A percentile compares a stretch with the other conserved stretches of the same genome.
These are phyloP conservation scores for Eptesicus fuscus DNA, from an alignment of 2,113 vertebrate genomes.

Conservation along the genomic window DNA sequence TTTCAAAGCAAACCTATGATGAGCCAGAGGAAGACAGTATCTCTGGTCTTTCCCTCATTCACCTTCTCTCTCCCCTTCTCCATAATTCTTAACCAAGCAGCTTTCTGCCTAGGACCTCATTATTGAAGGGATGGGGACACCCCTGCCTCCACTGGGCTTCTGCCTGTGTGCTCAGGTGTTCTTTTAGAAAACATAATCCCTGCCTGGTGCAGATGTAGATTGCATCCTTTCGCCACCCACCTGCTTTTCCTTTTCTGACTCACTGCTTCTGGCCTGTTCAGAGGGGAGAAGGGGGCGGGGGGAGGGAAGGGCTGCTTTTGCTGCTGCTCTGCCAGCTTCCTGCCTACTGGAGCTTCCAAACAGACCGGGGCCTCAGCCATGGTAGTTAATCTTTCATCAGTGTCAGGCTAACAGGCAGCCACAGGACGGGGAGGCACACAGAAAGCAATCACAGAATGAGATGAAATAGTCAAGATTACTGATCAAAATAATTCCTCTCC, in stretches of 20 bases:
- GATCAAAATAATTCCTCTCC: constrained; percentile 38
- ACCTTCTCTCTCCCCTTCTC: background rate
- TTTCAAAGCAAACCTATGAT: background rate
- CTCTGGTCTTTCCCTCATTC: background rate
- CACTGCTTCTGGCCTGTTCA: constrained; percentile 30
- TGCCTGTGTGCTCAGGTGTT: constrained; percentile 41
- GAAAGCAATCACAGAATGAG: constrained; percentile 22
- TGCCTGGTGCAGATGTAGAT: constrained; percentile 46
- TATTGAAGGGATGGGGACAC: background rate
- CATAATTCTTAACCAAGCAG: background rate
- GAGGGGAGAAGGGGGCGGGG: background rate
- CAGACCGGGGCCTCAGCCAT: constrained; percentile 45
- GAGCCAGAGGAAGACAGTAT: background rate
- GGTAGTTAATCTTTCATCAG: constrained; percentile 75
- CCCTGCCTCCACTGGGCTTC: background rate
- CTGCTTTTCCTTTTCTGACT: constrained; percentile 70
- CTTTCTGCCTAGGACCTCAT: background rate
- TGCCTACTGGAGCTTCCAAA: background rate
- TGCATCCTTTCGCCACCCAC: constrained; percentile 63
- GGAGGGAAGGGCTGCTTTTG: background rate
- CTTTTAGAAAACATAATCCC: constrained; percentile 42
- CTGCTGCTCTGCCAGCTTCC: background rate
- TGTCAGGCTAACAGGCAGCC: background rate
- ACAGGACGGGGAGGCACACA: constrained; percentile 32
- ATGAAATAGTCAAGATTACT: constrained; percentile 60